A percentile compares a stretch with the other conserved stretches of the same genome.
These are phyloP conservation scores for Acronicta alni DNA, from an alignment of 2,888 invertebrate genomes.

Conservation along the genomic window DNA sequence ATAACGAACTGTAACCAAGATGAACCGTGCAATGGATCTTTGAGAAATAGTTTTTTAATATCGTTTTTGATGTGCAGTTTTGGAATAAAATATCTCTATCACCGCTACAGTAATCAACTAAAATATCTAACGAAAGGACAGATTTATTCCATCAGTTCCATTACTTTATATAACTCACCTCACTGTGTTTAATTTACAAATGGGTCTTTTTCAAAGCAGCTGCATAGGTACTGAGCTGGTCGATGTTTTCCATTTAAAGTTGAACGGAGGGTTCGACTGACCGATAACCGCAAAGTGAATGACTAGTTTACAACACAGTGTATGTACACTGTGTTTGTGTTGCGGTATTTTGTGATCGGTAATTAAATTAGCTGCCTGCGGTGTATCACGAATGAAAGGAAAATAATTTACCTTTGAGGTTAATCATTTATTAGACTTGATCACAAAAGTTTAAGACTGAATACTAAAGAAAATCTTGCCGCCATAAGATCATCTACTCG, in stretches of 20 bases:
- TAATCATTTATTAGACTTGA: too few relatives aligned
- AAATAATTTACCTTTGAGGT: too few relatives aligned
- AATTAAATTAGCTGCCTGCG: slow-evolving; percentile 10
- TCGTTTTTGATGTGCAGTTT: too few relatives aligned
- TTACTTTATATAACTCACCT: slow-evolving; percentile 13
- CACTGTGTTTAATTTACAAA: slow-evolving; percentile 53
- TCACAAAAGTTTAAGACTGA: too few relatives aligned
- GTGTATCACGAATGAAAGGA: too few relatives aligned
- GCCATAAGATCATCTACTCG: too few relatives aligned
- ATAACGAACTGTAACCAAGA: too few relatives aligned
- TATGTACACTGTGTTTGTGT: slow-evolving; percentile 11
- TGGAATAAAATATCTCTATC: too few relatives aligned
- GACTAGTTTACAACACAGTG: slow-evolving; percentile 29
- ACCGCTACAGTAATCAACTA: background rate
- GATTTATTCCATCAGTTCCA: slow-evolving; percentile 9
- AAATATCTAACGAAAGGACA: background rate
- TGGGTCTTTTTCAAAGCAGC: slow-evolving; percentile 45
- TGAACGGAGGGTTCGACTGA: slow-evolving; percentile 36
- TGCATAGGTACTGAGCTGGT: slow-evolving; percentile 7
- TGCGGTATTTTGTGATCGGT: slow-evolving; percentile 5
- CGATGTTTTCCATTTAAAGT: slow-evolving; percentile 46
- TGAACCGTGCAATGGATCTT: too few relatives aligned
- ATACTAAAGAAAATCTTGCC: too few relatives aligned
- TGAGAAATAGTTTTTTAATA: too few relatives aligned
- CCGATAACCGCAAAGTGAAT: slow-evolving; percentile 57